Percentiles rank a stretch among this genome's conserved stretches.
These are phyloP conservation scores for Serripes groenlandicus DNA, from an alignment of 2,888 invertebrate species.

Conservation along the genomic window DNA sequence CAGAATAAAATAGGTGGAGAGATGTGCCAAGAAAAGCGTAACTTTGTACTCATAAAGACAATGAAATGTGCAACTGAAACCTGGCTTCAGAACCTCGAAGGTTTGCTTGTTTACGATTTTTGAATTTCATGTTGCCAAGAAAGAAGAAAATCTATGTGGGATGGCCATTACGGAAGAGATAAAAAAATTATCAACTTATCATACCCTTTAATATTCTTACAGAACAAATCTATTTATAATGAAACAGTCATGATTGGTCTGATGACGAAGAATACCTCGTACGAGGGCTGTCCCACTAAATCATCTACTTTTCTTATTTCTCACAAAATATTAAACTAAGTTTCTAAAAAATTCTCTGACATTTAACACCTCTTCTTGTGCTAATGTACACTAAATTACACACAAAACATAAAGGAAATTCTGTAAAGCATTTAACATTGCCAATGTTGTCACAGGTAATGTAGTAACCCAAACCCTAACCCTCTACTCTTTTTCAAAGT, in stretches of 20 bases:
- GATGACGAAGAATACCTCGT: conserved; percentile 81
- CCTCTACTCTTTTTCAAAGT: background rate
- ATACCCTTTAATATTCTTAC: conserved; percentile 80
- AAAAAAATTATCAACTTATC: too few relatives aligned
- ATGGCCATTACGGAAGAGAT: conserved; percentile 85
- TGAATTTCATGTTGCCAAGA: conserved; percentile 82
- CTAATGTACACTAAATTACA: too few relatives aligned
- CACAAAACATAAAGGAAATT: too few relatives aligned
- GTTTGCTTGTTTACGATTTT: conserved; percentile 77
- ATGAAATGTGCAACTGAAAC: conserved; percentile 86
- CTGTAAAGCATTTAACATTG: background rate
- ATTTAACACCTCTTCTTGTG: background rate
- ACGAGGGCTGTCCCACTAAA: conserved; percentile 83
- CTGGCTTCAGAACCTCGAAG: conserved; percentile 80
- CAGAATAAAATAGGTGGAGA: conserved; percentile 38
- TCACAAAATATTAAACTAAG: too few relatives aligned
- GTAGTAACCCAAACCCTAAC: background rate
- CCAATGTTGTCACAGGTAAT: too few relatives aligned
- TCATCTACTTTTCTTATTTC: too few relatives aligned
- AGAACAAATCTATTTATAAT: conserved; percentile 84
- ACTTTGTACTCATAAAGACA: conserved; percentile 84
- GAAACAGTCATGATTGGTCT: conserved; percentile 73
- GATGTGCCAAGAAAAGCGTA: conserved; percentile 63
- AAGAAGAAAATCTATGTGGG: conserved; percentile 81
- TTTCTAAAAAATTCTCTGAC: background rate